These are phyloP conservation scores for Colinus virginianus DNA, from an alignment of 2,113 vertebrate genomes.

Conservation along the genomic window DNA sequence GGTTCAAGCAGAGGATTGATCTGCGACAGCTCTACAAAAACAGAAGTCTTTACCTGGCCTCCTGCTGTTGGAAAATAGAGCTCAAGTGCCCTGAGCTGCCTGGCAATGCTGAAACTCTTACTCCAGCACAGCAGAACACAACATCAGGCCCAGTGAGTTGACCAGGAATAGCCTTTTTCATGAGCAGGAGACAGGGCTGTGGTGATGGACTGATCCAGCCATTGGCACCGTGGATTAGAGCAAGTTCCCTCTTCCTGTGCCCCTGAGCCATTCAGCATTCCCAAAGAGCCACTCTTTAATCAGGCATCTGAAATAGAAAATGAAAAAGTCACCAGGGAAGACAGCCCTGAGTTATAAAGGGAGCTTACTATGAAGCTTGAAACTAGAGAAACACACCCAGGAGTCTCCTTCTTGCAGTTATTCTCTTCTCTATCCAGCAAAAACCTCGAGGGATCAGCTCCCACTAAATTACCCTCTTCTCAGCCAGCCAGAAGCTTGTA, in stretches of 20 bases:
- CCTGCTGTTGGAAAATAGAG: background rate
- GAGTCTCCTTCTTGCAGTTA: background rate
- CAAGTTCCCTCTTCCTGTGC: background rate
- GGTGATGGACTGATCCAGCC: background rate
- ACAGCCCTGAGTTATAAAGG: background rate
- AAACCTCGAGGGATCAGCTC: slow-evolving; percentile 19
- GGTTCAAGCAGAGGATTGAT: background rate
- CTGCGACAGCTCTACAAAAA: background rate
- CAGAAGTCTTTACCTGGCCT: background rate
- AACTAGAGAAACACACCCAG: background rate
- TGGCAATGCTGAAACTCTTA: background rate
- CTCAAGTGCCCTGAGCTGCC: background rate
- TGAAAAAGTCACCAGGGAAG: background rate
- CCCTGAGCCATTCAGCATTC: background rate
- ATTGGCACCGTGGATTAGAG: background rate
- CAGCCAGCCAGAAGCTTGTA: background rate
- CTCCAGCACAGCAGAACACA: background rate
- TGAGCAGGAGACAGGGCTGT: background rate
- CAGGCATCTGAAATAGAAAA: background rate
- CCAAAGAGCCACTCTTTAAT: background rate
- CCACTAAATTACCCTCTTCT: slow-evolving; percentile 33
- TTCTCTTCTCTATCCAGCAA: background rate
- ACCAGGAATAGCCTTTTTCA: background rate
- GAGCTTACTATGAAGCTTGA: background rate
- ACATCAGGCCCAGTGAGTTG: background rate